phyloP scores from a whole-genome alignment of 2,113 vertebrate species.

The Acrocephalus kingi region DNA sequence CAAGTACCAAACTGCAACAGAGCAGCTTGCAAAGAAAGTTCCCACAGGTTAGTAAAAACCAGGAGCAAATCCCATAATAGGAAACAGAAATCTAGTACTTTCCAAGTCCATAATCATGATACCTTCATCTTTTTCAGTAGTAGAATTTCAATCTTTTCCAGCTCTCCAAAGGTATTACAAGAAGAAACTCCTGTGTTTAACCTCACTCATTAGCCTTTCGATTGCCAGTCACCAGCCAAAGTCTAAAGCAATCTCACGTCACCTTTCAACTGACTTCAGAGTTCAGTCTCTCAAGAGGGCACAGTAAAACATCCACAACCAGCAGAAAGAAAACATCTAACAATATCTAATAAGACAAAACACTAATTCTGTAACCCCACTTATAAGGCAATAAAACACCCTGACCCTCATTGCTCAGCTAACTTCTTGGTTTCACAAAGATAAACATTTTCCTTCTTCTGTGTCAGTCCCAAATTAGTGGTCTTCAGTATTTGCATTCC shows the following conservation, averaged over 20 bases:
- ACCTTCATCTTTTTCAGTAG: neutral
- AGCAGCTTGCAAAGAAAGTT: neutral
- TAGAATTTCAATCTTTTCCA: neutral
- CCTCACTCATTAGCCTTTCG: accelerated
- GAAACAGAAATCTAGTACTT: neutral
- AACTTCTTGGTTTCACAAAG: neutral
- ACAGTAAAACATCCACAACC: neutral
- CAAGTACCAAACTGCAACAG: neutral
- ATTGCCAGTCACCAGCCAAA: neutral
- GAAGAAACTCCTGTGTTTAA: neutral
- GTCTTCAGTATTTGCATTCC: neutral
- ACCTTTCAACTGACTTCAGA: neutral
- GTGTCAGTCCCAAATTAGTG: neutral
- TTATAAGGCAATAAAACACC: neutral
- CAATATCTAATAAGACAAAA: neutral
- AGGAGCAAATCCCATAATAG: neutral
- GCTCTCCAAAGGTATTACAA: neutral
- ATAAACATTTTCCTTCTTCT: neutral
- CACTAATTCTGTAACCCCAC: neutral
- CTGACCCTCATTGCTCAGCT: neutral
- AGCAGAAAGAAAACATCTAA: neutral
- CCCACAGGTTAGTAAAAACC: neutral
- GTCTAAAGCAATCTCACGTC: neutral
- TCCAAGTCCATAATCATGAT: neutral
- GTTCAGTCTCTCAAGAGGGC: neutral